phyloP scores from a whole-genome alignment of 2,113 vertebrate species.

The Oceanodroma tethys region DNA sequence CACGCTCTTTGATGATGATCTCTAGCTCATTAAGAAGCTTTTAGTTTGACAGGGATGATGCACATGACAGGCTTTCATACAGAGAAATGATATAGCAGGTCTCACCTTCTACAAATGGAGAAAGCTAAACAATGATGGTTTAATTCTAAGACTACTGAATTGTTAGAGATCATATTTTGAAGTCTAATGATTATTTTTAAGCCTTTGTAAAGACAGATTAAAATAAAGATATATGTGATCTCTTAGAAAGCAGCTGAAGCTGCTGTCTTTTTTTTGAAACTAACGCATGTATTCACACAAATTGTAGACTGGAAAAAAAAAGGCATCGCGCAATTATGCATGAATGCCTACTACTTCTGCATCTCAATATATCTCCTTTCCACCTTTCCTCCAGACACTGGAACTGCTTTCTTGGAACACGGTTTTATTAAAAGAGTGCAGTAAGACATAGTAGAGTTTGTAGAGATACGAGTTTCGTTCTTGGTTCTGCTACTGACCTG shows the following conservation, averaged over 20 bases:
- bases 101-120: not conserved
- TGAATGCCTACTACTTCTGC: not conserved
- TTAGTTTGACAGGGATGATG: not conserved
- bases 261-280: not conserved
- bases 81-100: not conserved
- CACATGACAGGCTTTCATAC: not conserved
- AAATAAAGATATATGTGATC: not conserved
- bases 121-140: not conserved
- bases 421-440: not conserved
- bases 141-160: not conserved
- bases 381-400: not conserved
- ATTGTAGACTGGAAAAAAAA: not conserved
- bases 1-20: not conserved
- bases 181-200: not conserved
- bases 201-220: not conserved
- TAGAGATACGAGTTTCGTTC: not conserved
- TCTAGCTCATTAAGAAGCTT: not conserved
- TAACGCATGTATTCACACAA: not conserved
- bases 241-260: not conserved
- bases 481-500: not conserved
- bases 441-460: not conserved
- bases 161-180: not conserved
- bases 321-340: not conserved
- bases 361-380: not conserved
- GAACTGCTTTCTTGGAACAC: not conserved